These are phyloP conservation scores for Melanargia galathea DNA, from an alignment of 2,888 invertebrate species.

Conservation along the genomic window DNA sequence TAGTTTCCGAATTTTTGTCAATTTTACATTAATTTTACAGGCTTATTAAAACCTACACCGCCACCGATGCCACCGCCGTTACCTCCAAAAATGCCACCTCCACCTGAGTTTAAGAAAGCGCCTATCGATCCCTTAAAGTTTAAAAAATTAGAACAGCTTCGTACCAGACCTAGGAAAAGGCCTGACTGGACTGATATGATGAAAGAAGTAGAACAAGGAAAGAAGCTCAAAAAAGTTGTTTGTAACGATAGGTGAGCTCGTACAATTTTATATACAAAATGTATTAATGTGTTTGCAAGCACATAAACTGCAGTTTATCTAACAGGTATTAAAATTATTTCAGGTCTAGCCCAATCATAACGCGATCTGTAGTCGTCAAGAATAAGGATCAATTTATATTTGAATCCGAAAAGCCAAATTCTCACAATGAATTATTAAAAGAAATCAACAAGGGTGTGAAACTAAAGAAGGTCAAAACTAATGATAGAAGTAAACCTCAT, in stretches of 20 bases:
- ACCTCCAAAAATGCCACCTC: slow-evolving; percentile 85
- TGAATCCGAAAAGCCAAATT: slow-evolving; percentile 91
- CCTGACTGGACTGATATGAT: slow-evolving; percentile 96
- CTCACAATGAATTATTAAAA: slow-evolving; percentile 90
- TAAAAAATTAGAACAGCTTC: slow-evolving; percentile 87
- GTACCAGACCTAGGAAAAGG: slow-evolving; percentile 88
- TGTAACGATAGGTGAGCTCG: slow-evolving; percentile 88
- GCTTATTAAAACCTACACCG: slow-evolving; percentile 76
- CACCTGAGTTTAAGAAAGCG: slow-evolving; percentile 83
- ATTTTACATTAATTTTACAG: slow-evolving; percentile 45
- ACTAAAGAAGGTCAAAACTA: slow-evolving; percentile 89
- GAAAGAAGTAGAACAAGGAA: slow-evolving; percentile 94
- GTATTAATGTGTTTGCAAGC: neutral
- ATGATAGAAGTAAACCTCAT: slow-evolving; percentile 93
- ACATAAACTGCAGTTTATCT: neutral
- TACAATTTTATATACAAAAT: neutral
- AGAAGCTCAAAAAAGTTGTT: slow-evolving; percentile 89
- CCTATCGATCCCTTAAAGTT: slow-evolving; percentile 83
- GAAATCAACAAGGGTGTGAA: slow-evolving; percentile 90
- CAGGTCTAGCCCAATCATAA: slow-evolving; percentile 84
- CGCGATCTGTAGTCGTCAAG: slow-evolving; percentile 83
- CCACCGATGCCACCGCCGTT: slow-evolving; percentile 88
- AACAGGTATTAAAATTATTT: slow-evolving; percentile 40
- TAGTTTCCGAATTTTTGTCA: neutral
- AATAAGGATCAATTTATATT: slow-evolving; percentile 92